Base-by-base conservation (phyloP, 2,113 vertebrate species). In the Scophthalmus maximus region DNA sequence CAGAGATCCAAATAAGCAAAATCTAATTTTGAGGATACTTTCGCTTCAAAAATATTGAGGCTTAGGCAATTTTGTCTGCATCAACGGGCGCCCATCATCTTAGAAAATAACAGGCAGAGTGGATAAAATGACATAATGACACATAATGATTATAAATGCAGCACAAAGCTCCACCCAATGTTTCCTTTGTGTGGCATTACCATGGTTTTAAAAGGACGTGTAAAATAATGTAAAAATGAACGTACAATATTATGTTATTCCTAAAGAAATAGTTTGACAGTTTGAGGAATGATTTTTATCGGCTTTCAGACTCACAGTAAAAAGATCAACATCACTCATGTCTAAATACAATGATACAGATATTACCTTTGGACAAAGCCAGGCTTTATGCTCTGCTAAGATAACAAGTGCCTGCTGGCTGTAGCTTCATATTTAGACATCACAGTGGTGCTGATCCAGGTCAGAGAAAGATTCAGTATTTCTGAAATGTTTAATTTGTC, bases 71-170 rank as follows among this genome's bases (percentile, higher is more conserved):
- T 61, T 36, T 76, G 25, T 23, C 34, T 22, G 23, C 44, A 15
- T 27, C 46, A 52, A 40, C 29, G 29, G 25, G 26, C 10, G 25
- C 3, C 34, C 18, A 25, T 40, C 18, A 25, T 40, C 51, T 67
- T 17, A 30, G 20, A 40, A 62, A 58, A 47, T 12, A 30, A 34
- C 50, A 62, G 56, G 14, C 47, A 38, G 36, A 38, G 32, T 44
- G 38, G 40, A 40, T 6, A 46, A 74, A 69, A 65, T 30, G 8
- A 51, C 18, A 74, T 50, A 52, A 73, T 73, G 76, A 72, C 23
- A 62, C 32, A 68, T 63, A 68, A 79, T 68, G 51, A 5, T n/a
- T 29, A 22, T 8, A 59, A 65, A 11, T 57, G 15, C 8, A n/a
- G 34, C 0, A 9, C 38, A 59, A 3, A 4, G 12, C 26, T 49